phyloP scores from a whole-genome alignment of 2,797 vertebrate genomes.

The Sebastes trivittatus region DNA sequence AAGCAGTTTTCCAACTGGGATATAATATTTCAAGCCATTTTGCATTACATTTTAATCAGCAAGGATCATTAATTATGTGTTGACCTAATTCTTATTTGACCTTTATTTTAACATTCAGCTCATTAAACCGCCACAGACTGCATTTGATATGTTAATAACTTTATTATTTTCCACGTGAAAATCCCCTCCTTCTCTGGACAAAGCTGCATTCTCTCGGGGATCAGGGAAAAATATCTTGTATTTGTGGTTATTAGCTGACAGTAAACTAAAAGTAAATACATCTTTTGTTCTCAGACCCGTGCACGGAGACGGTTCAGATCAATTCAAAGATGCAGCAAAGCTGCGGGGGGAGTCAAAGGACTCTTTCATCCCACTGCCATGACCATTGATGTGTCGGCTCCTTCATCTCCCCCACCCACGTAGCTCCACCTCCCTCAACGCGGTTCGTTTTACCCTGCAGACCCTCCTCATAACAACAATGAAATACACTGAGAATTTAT shows the following conservation, averaged over 20 bases:
- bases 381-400: constrained; percentile 42
- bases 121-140: constrained; percentile 31
- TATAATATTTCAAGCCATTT: constrained; percentile 17
- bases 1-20: neutral
- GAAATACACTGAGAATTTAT: neutral
- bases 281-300: constrained; percentile 27
- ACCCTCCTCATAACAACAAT: neutral
- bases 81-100: constrained; percentile 40
- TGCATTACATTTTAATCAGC: constrained; percentile 43
- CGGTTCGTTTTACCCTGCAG: neutral
- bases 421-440: constrained; percentile 11
- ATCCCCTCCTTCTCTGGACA: constrained; percentile 3
- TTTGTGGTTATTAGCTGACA: constrained; percentile 13
- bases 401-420: constrained; percentile 35
- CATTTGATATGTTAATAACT: constrained; percentile 58
- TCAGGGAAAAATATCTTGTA: neutral
- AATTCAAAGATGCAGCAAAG: constrained; percentile 48
- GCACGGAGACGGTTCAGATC: constrained; percentile 13
- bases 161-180: neutral
- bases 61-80: constrained; percentile 31
- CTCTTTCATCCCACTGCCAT: constrained; percentile 54
- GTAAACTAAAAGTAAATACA: constrained; percentile 3
- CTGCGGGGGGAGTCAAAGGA: constrained; percentile 47
- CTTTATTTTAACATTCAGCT: constrained; percentile 48
- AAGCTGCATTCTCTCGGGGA: neutral